Evolutionary conservation across 2,113 vertebrate genomes (phyloP), one percentile per base, ranked within the genome.

Genomic region (Sander vitreus): DNA sequence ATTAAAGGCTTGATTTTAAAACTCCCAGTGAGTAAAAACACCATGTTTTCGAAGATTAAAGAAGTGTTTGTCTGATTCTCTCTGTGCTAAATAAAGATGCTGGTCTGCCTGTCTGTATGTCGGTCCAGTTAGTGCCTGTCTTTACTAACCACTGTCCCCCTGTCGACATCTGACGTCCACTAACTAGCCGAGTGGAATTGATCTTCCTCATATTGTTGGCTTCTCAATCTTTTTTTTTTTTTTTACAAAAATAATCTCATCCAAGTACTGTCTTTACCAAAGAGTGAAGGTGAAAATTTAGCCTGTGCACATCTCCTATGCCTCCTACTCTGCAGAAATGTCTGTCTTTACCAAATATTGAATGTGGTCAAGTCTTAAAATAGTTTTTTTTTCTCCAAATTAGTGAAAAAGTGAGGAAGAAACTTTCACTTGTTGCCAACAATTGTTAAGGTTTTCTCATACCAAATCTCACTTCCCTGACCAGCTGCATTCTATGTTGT

Each of bases 41-140:
- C 63, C 80, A 23, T 71, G 74, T 81, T 80, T 60, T 68, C 2
- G 50, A 39, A 25, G 16, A 16, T 55, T 9, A 69, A 66, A 76
- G 5, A 47, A 21, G 0, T 63, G 57, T 84, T 58, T 78, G 76
- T 88, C 77, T 67, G 62, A 78, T 78, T 84, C 53, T 86, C 0
- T 80, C 16, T 87, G 84, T 82, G 81, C 54, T 84, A 8, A 85
- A 86, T 87, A 78, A 88, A 86, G 75, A 85, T 2, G 58, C 77
- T 66, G 54, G 59, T 85, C 59, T 81, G 80, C 73, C 63, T 23
- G 79, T 91, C 67, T 76, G 75, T 81, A 58, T 19, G 81, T 83
- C 58, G 1, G 21, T 70, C 73, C 68, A 60, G 36, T 84, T 58
- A 39, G 54, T 79, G 63, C 65, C 57, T 45, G 81, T 86, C 65